Base-by-base conservation (phyloP, 2,113 vertebrate species). In the Ondatra zibethicus region DNA sequence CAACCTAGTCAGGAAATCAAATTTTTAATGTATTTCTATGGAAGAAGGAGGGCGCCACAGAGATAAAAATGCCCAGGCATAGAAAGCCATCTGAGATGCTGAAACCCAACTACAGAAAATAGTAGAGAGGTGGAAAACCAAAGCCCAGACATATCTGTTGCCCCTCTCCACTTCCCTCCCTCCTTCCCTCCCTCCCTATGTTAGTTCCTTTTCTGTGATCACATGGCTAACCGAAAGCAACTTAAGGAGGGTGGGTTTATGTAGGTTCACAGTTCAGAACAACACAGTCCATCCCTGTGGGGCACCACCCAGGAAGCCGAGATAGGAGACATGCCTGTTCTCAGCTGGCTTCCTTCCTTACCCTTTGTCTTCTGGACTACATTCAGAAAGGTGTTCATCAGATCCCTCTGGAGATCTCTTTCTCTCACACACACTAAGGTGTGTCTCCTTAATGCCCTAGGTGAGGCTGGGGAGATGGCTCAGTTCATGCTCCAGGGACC, bases 131-230 rank as follows among this genome's bases (percentile, higher is more conserved):
- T 66, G 92, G 77, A 97, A 92, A 95, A 33, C 68, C 76, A 52
- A 61, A 93, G 55, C 90, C 88, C 52, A 85, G 61, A 86, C 95
- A 78, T 68, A 1, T 19, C 92, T 94, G 33, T 73, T 5, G 63
- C 45, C 19, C 58, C 25, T 31, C 25, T 1, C 7, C 7, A 1
- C 23, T 16, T 23, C n/a, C n/a, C 58, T 14, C 3, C 61, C 27
- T 7, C 27, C 17, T 17, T 58, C 55, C 55, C 27, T 7, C 27
- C 17, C 55, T 58, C 55, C 55, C 55, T 58, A 13, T 33, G 31
- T 36, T 50, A n/a, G 14, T 11, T 65, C 25, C 9, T 25, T 87
- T 4, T n/a, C 85, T 50, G 19, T 23, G 65, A 86, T 21, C 17
- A 47, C 33, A 45, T 42, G 42, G 8, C 42, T 68, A 52, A n/a